Base-by-base conservation (phyloP, 2,888 invertebrate species). In the Tetramorium bicarinatum region DNA sequence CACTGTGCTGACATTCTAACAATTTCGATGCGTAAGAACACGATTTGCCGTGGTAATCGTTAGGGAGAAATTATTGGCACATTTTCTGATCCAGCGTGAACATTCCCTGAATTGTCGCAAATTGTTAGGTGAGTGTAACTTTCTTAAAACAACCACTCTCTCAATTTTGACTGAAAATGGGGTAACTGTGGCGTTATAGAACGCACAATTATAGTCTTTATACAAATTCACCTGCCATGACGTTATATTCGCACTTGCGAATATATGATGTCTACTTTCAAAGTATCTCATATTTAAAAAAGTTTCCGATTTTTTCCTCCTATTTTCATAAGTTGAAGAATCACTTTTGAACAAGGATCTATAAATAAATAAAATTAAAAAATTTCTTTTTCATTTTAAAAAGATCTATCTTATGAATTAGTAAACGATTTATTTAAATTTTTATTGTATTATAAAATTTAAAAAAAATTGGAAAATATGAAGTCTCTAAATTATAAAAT, bases 161-260 rank as follows among this genome's bases (percentile, higher is more conserved):
- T 82, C 64, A 64, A 88, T 88, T 88, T 82, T 34, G 61, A 85
- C 56, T 52, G 64, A 80, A 90, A 90, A 87, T 83, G 54, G 88
- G 86, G 21, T 87, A 83, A 85, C 59, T 47, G 47, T 67, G 25
- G 56, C 21, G 13, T 74, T 67, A 44, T 34, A 11, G 29, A 25
- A 59, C 13, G 61, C 34, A 52, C 56, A 38, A 59, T 69, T 18
- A 64, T 9, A 11, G 38, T 56, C 25, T 21, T 41, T 11, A 47
- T 71, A 61, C 25, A 11, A 44, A 54, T 59, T 61, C 72, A 25
- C 15, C 52, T 74, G 13, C 56, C 13, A 29, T 29, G 62, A 85
- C 80, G 74, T 87, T 80, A 77, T 81, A 34, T 69, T 89, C 76
- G 41, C 81, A 84, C 76, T 85, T 74, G 66, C 79, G 41, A 77